Evolutionary conservation across 2,888 invertebrate genomes (phyloP).

Genomic region (Acleris sparsana): DNA sequence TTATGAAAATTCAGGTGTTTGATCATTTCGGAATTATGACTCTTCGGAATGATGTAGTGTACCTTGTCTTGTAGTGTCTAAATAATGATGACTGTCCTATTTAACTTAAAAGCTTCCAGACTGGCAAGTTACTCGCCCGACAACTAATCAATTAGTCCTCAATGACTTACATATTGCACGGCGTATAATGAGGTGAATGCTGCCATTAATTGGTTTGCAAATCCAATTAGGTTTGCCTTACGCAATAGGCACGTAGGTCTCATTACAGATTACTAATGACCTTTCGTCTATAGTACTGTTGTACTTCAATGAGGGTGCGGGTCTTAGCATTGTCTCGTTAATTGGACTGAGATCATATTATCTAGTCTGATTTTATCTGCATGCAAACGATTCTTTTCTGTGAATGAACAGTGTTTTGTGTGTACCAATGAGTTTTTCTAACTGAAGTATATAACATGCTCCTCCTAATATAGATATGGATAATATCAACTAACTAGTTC

Average conservation of each 20-base stretch:
- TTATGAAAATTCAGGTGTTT: too few species aligned
- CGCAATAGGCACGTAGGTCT: constrained; percentile 73
- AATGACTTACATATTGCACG: constrained; percentile 59
- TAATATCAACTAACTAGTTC: neutral
- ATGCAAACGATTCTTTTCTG: too few species aligned
- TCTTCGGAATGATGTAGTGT: too few species aligned
- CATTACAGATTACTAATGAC: constrained; percentile 78
- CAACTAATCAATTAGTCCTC: constrained; percentile 69
- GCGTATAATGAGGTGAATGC: constrained; percentile 70
- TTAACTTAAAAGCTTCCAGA: neutral
- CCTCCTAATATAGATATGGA: neutral
- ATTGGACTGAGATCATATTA: constrained; percentile 1
- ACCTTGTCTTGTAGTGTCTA: too few species aligned
- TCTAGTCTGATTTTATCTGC: too few species aligned
- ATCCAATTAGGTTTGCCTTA: constrained; percentile 74
- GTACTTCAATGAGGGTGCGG: constrained; percentile 10
- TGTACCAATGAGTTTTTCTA: too few species aligned
- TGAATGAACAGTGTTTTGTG: too few species aligned
- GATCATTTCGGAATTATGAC: too few species aligned
- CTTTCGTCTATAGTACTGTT: constrained; percentile 45
- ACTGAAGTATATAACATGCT: too few species aligned
- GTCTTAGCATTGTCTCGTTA: constrained; percentile 21
- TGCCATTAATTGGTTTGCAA: constrained; percentile 79
- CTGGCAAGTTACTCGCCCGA: constrained; percentile 27
- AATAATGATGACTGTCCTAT: too few species aligned